Evolutionary conservation across 2,888 invertebrate species (phyloP).

Genomic region (Rhamphomyia laevipes): DNA sequence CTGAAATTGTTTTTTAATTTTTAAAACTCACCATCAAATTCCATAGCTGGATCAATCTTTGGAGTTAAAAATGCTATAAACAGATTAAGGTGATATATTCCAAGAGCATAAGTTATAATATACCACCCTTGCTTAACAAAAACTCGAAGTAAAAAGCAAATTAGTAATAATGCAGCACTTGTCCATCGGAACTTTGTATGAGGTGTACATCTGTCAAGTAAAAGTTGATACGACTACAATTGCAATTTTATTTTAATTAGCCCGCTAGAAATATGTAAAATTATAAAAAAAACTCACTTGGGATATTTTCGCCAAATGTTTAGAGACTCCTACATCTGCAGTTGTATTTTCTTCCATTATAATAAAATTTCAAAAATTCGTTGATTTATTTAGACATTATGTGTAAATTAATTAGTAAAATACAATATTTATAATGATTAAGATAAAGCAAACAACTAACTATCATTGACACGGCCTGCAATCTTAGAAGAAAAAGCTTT

Average conservation of each 20-base stretch:
- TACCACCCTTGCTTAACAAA: constrained; percentile 96
- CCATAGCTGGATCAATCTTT: constrained; percentile 96
- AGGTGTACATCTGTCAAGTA: constrained; percentile 79
- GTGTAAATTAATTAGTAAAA: no score
- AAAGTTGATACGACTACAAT: constrained; percentile 57
- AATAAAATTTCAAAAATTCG: background rate
- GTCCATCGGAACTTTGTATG: constrained; percentile 70
- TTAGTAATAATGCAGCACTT: constrained; percentile 55
- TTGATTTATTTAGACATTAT: no score
- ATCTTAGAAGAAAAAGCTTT: no score
- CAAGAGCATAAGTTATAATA: constrained; percentile 96
- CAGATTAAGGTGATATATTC: constrained; percentile 97
- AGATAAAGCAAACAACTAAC: no score
- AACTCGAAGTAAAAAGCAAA: constrained; percentile 68
- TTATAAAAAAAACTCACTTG: background rate
- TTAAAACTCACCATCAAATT: constrained; percentile 74
- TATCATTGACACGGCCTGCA: no score
- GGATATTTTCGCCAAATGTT: background rate
- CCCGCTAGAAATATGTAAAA: background rate
- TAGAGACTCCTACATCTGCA: background rate
- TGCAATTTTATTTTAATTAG: background rate
- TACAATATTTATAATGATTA: no score
- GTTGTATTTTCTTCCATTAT: background rate
- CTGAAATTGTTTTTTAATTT: no score
- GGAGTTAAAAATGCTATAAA: constrained; percentile 99